Base-by-base conservation (phyloP, 2,113 vertebrate species). In the Aix galericulata region DNA sequence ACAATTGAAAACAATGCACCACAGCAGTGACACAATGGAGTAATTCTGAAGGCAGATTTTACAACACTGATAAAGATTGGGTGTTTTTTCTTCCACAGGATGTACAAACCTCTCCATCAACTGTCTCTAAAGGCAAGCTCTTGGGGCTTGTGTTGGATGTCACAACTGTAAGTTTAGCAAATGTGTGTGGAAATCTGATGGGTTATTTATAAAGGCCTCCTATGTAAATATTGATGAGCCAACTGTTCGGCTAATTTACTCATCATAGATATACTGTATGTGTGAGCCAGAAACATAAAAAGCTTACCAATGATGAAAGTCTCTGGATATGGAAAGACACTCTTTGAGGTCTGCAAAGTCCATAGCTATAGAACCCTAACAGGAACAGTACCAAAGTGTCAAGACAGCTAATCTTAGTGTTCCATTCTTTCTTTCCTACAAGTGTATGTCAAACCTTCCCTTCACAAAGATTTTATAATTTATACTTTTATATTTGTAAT, bases 141-240 rank as follows among this genome's bases (percentile, higher is more conserved):
- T 36, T 67, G 56, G 40, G 64, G 48, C 32, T 88, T 66, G 26
- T 53, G 48, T 44, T 79, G 25, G 27, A 32, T 91, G 63, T 66
- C 68, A 31, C 50, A 73, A 88, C 48, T 73, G 55, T 62, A 91
- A 90, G 14, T 48, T 94, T 91, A 94, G 75, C 29, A 82, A 92
- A 94, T 1, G 8, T 50, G 55, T 42, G n/a, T 89, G 68, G 60
- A 95, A 92, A 91, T 34, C 36, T 74, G 34, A 84, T 89, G 76
- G 26, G 17, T 94, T 94, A 93, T 97, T 97, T 97, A 93, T 92
- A 94, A 96, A 95, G 63, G 59, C 73, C 86, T 86, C 56, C 4
- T 1, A 23, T 55, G 48, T 94, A 94, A 97, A 97, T 96, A 96
- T 93, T 95, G 79, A 94, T 94, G 85, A 96, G 34, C 40, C 88